Base-by-base conservation (phyloP, 2,113 vertebrate species). In the Silurus asotus region DNA sequence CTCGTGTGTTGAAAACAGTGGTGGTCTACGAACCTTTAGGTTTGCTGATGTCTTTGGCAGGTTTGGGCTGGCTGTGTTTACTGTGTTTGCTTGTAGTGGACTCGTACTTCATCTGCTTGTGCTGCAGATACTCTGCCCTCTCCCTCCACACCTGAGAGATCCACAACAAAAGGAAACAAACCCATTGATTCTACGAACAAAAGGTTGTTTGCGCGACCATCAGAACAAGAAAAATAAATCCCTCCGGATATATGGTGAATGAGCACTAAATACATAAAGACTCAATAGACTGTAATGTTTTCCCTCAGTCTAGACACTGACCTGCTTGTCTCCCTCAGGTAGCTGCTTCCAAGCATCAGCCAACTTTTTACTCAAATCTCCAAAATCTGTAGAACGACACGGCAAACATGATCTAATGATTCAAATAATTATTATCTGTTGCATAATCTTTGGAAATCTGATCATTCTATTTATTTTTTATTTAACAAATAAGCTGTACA, bases 71-170 rank as follows among this genome's bases (percentile, higher is more conserved):
- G 86, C 80, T 86, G 81, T 86, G 87, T 88, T 83, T 89, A 82
- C 70, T 79, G 69, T 81, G 96, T 93, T 97, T 99, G 90, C 97
- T 95, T 23, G 98, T 97, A 4, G 96, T 97, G 86, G 97, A 97
- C 87, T 98, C 97, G 3, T 98, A 97, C 94, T 99, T 99, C 95
- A 99, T 99, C 94, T 99, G 97, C 84, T 98, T 99, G 93, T 99
- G 97, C 89, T 99, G 98, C 83, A 99, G 95, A 93, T 99, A 98
- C 79, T 98, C 97, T 89, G 97, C 97, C 91, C 99, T 97, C 90
- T 99, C 98, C 89, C 97, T 97, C 98, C 98, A 99, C 56, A 96
- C 95, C 98, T 99, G 91, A 76, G 25, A 76, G 10, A 88, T 5
- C 48, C 6, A 6, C 55, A 28, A 6, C 51, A 75, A 14, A 11